Percentiles rank a stretch among this genome's conserved stretches.
These are phyloP conservation scores for Drosophila varians DNA, from an alignment of 1,140 invertebrate species.

Conservation along the genomic window DNA sequence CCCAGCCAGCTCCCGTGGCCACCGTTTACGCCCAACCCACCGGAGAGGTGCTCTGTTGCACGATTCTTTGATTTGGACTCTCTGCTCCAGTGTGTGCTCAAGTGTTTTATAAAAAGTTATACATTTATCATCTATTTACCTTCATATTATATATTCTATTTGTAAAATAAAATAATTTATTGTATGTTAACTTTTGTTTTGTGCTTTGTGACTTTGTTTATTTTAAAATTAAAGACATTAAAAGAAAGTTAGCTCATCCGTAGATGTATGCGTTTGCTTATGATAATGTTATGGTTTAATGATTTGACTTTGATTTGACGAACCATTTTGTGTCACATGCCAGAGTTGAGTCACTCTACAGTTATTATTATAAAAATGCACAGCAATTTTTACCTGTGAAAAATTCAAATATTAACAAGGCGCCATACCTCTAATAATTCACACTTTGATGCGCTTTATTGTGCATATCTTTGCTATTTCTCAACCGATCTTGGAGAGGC, in stretches of 20 bases:
- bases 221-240: background rate
- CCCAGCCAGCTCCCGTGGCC: conserved; percentile 34
- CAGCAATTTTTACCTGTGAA: too few species aligned
- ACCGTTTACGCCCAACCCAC: conserved; percentile 40
- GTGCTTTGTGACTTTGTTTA: background rate
- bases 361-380: too few species aligned
- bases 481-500: too few species aligned
- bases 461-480: too few species aligned
- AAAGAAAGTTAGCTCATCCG: background rate
- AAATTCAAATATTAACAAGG: too few species aligned
- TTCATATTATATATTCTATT: background rate
- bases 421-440: too few species aligned
- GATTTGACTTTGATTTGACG: background rate
- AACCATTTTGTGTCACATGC: background rate
- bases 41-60: conserved; percentile 45
- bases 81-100: conserved; percentile 4
- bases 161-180: conserved; percentile 34
- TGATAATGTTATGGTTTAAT: background rate
- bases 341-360: background rate
- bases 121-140: background rate
- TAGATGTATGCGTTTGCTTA: background rate
- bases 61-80: conserved; percentile 35
- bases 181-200: background rate
- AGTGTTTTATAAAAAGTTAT: background rate
- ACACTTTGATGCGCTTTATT: too few species aligned